Conservation (phyloP, 2,113 vertebrate genomes). For the Heterotis niloticus region DNA sequence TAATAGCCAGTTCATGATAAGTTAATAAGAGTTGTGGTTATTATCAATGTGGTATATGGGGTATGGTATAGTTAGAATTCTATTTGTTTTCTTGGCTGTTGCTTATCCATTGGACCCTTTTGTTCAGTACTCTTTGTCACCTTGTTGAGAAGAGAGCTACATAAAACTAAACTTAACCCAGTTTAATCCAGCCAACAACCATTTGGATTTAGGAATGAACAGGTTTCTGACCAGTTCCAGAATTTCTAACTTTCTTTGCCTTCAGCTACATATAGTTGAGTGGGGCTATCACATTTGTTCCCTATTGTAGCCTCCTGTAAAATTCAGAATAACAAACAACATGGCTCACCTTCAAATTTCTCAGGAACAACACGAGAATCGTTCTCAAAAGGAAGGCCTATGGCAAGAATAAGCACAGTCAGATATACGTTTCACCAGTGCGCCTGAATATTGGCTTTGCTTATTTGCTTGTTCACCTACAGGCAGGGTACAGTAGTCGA, state of each 20-base stretch:
- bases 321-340: background rate
- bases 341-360: slow-evolving; percentile 84
- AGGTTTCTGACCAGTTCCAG: background rate
- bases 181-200: background rate
- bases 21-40: too few species aligned
- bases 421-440: background rate
- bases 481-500: too few species aligned
- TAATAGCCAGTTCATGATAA: too few species aligned
- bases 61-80: too few species aligned
- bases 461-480: too few species aligned
- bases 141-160: too few species aligned
- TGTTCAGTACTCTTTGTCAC: too few species aligned
- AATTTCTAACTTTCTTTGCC: background rate
- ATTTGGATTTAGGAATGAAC: background rate
- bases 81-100: too few species aligned
- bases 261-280: background rate
- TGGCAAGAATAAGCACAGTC: background rate
- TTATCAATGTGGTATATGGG: too few species aligned
- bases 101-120: too few species aligned
- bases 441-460: too few species aligned
- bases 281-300: background rate
- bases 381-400: slow-evolving; percentile 87
- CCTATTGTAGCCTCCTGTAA: background rate
- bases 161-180: too few species aligned
- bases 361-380: slow-evolving; percentile 93